phyloP scores from a whole-genome alignment of 2,797 vertebrate species.

The Arctocebus calabarensis region DNA sequence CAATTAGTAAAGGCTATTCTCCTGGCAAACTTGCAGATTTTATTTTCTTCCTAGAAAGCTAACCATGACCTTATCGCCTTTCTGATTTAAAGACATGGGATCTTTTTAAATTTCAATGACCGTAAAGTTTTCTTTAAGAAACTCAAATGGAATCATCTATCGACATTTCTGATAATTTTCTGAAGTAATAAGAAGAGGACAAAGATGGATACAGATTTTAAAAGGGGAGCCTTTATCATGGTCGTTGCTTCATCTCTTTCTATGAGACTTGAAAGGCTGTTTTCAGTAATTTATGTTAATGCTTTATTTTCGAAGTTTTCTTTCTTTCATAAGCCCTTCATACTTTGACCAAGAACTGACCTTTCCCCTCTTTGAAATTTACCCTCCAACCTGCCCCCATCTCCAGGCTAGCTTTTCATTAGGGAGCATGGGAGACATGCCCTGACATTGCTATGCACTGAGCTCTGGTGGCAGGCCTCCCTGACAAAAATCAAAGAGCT shows the following conservation, averaged over 20 bases:
- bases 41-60: conserved; percentile 69
- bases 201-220: conserved; percentile 60
- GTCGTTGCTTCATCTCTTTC: conserved; percentile 73
- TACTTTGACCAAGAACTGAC: conserved; percentile 78
- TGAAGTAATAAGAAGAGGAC: conserved; percentile 73
- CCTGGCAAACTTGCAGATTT: conserved; percentile 52
- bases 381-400: conserved; percentile 55
- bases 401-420: conserved; percentile 77
- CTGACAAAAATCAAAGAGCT: conserved; percentile 80
- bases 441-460: conserved; percentile 31
- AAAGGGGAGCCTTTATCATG: conserved; percentile 51
- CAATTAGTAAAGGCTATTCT: conserved; percentile 40
- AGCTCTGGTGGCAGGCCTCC: conserved; percentile 65
- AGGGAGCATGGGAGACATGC: conserved; percentile 63
- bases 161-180: conserved; percentile 70
- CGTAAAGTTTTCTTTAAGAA: conserved; percentile 78
- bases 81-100: conserved; percentile 44
- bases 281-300: conserved; percentile 83
- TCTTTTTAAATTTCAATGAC: conserved; percentile 66
- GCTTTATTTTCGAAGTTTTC: conserved; percentile 82
- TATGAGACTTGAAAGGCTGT: conserved; percentile 71
- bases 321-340: conserved; percentile 78
- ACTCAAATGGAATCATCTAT: conserved; percentile 54
- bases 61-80: conserved; percentile 52
- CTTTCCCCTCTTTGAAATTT: conserved; percentile 82